A percentile compares a stretch with the other conserved stretches of the same genome.
phyloP scores from a whole-genome alignment of 35 echinoderm and acorn worm species.

The Amphiura filiformis region DNA sequence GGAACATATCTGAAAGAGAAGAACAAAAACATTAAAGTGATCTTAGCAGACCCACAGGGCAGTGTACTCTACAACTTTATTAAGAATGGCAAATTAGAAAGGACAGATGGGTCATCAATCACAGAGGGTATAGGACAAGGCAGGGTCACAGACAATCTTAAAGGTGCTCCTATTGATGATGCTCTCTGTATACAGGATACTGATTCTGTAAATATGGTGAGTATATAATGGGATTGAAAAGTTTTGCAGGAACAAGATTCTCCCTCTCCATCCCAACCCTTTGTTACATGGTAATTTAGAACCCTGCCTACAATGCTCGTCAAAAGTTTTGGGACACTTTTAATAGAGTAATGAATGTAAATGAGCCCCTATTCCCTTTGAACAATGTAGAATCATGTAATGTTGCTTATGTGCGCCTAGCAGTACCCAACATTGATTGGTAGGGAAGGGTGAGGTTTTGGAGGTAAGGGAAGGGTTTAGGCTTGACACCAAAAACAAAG shows the following conservation, averaged over 20 bases:
- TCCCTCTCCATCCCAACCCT: background rate
- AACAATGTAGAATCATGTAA: too few relatives aligned
- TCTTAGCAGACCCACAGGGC: slow-evolving; percentile 85
- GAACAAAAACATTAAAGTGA: slow-evolving; percentile 62
- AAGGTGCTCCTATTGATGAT: slow-evolving; percentile 83
- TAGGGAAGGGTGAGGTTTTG: too few relatives aligned
- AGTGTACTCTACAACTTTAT: slow-evolving; percentile 90
- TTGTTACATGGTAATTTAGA: background rate
- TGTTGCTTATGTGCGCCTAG: too few relatives aligned
- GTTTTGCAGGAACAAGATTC: background rate
- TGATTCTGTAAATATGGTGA: slow-evolving; percentile 86
- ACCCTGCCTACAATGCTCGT: background rate
- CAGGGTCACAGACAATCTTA: slow-evolving; percentile 81
- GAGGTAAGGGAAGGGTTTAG: too few relatives aligned
- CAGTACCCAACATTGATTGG: too few relatives aligned
- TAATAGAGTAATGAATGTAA: too few relatives aligned
- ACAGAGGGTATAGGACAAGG: slow-evolving; percentile 98
- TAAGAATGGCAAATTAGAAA: slow-evolving; percentile 84
- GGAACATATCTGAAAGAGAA: slow-evolving; percentile 77
- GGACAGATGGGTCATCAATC: slow-evolving; percentile 70
- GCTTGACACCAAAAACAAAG: too few relatives aligned
- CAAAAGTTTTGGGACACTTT: too few relatives aligned
- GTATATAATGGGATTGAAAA: background rate
- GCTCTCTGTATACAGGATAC: slow-evolving; percentile 72
- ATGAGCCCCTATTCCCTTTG: too few relatives aligned